Percentiles rank a stretch among this genome's conserved stretches.
These are phyloP conservation scores for Tryphoninae sp. DNA, from an alignment of 2,888 invertebrate genomes.

Conservation along the genomic window DNA sequence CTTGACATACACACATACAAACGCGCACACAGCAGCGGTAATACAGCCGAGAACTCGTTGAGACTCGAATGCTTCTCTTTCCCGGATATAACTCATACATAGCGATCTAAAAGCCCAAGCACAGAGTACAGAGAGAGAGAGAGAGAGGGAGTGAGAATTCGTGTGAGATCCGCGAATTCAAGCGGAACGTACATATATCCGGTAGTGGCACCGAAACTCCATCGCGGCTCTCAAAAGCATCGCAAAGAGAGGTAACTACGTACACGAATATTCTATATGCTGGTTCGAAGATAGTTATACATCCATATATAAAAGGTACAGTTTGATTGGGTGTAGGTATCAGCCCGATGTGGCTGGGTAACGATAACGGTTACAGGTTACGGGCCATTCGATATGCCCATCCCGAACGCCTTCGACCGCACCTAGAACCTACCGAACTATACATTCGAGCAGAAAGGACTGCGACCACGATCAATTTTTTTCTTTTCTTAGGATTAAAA, in stretches of 20 bases:
- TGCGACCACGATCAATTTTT: no score
- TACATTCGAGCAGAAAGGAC: no score
- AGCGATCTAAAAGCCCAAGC: not conserved
- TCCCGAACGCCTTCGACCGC: slow-evolving; percentile 47
- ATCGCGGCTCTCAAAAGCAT: slow-evolving; percentile 20
- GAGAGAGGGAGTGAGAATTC: slow-evolving; percentile 34
- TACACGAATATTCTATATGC: slow-evolving; percentile 10
- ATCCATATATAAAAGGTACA: slow-evolving; percentile 23
- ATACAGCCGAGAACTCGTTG: no score
- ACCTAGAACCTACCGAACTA: not conserved
- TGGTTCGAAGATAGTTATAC: slow-evolving; percentile 1
- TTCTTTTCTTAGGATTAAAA: no score
- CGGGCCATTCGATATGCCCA: slow-evolving; percentile 68
- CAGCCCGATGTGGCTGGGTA: slow-evolving; percentile 67
- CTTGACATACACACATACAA: no score
- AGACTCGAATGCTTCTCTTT: no score
- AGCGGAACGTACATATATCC: slow-evolving; percentile 42
- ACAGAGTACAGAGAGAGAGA: slow-evolving; percentile 28
- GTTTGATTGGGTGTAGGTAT: slow-evolving; percentile 74
- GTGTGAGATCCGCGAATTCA: slow-evolving; percentile 48
- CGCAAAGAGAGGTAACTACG: not conserved
- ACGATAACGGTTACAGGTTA: slow-evolving; percentile 75
- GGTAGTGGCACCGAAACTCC: slow-evolving; percentile 26
- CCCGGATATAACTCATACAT: not conserved
- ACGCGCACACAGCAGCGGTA: no score